phyloP scores from a whole-genome alignment of 2,113 vertebrate species.

The Acanthochromis polyacanthus region DNA sequence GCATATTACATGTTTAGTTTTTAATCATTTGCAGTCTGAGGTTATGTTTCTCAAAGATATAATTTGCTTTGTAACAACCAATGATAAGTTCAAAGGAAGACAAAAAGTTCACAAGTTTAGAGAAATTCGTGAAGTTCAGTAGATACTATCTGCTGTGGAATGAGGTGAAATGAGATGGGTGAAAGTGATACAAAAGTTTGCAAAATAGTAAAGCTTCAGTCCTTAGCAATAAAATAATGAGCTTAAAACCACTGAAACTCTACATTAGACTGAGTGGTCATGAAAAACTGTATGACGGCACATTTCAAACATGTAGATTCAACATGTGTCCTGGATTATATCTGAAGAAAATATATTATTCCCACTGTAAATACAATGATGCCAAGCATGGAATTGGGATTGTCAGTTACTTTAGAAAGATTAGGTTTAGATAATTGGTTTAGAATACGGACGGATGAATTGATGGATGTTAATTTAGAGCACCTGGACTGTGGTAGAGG shows the following conservation, averaged over 20 bases:
- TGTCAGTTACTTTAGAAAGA: constrained; percentile 16
- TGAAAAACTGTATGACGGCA: neutral
- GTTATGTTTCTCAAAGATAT: too few relatives aligned
- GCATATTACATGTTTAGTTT: too few relatives aligned
- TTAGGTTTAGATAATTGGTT: constrained; percentile 15
- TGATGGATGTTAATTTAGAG: constrained; percentile 30
- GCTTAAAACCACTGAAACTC: too few relatives aligned
- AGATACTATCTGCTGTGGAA: neutral
- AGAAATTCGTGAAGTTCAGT: too few relatives aligned
- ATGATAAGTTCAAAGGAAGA: too few relatives aligned
- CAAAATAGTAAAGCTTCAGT: too few relatives aligned
- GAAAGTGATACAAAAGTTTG: neutral
- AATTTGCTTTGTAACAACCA: too few relatives aligned
- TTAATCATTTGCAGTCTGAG: too few relatives aligned
- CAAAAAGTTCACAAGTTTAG: too few relatives aligned
- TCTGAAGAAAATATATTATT: neutral
- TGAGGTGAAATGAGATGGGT: neutral
- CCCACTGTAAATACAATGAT: neutral
- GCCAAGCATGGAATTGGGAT: constrained; percentile 18
- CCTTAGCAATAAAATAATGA: neutral
- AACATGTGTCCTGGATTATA: neutral
- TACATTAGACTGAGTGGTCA: neutral
- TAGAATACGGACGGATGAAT: constrained; percentile 12
- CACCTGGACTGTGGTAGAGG: constrained; percentile 24
- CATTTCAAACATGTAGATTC: constrained; percentile 26